Conservation (phyloP, 2,797 vertebrate species). For the Megalops cyprinoides region DNA sequence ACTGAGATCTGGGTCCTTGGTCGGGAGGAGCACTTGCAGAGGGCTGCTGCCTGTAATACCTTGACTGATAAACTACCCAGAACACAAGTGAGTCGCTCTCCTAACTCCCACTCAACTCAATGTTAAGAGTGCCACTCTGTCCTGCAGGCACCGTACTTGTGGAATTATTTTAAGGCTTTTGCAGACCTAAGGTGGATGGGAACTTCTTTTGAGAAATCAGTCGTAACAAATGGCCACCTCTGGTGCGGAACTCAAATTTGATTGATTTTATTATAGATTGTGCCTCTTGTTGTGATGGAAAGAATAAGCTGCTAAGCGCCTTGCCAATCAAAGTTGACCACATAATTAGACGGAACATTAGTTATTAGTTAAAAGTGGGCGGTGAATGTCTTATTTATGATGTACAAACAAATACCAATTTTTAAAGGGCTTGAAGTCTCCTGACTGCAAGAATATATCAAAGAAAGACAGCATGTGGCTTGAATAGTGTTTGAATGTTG, state of each 20-base stretch:
- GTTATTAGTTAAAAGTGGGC: neutral
- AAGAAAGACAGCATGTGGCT: too few species aligned
- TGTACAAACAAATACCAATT: constrained; percentile 10
- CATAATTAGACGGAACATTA: neutral
- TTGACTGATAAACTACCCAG: neutral
- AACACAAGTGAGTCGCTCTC: neutral
- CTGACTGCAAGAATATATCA: neutral
- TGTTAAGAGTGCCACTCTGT: neutral
- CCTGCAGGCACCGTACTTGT: neutral
- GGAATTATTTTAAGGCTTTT: too few species aligned
- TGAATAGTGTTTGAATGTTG: neutral
- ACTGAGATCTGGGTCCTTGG: neutral
- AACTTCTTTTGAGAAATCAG: too few species aligned
- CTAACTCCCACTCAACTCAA: neutral
- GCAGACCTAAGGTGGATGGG: neutral
- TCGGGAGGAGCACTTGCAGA: neutral
- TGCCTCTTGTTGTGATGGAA: neutral
- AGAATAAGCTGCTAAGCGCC: neutral
- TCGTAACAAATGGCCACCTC: too few species aligned
- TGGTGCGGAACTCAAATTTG: too few species aligned
- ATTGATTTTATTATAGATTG: too few species aligned
- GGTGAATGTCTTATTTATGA: neutral
- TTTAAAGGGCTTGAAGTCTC: neutral
- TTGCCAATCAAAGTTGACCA: neutral
- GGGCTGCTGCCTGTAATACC: neutral